A percentile compares a stretch with the other conserved stretches of the same genome.
Evolutionary conservation across 92 coral and sea anemone genomes (phyloP).

Genomic region (Umimayanthus kanabou): DNA sequence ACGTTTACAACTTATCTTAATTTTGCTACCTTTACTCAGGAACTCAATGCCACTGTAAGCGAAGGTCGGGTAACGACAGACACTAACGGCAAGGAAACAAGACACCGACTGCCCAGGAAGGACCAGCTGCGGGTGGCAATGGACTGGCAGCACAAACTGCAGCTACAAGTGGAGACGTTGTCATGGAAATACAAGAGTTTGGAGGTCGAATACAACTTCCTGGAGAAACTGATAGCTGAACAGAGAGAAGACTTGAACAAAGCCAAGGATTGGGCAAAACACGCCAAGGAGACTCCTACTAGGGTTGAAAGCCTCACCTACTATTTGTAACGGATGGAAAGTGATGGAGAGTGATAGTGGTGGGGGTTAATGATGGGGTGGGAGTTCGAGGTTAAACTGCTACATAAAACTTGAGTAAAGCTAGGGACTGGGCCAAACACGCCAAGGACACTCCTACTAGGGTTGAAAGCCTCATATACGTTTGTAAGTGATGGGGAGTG

Average conservation of each 20-base stretch:
- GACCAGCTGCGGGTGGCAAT: slow-evolving; percentile 43
- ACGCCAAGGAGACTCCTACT: background rate
- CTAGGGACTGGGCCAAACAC: slow-evolving; percentile 47
- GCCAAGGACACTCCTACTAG: background rate
- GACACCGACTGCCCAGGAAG: slow-evolving; percentile 21
- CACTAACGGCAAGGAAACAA: background rate
- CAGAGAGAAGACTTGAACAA: slow-evolving; percentile 61
- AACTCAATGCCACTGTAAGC: background rate
- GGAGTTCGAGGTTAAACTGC: slow-evolving; percentile 61
- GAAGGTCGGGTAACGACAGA: background rate
- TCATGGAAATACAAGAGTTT: slow-evolving; percentile 70
- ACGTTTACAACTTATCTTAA: too few relatives aligned
- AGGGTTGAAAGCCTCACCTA: background rate
- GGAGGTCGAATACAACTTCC: slow-evolving; percentile 66
- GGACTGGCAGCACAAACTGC: slow-evolving; percentile 73
- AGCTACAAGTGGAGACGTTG: slow-evolving; percentile 77
- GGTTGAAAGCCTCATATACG: too few relatives aligned
- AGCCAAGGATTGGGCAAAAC: slow-evolving; percentile 51
- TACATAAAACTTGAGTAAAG: slow-evolving; percentile 55
- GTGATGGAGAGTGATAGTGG: background rate
- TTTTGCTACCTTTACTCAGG: background rate
- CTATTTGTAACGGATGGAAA: background rate
- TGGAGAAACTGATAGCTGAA: slow-evolving; percentile 62
- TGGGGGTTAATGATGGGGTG: background rate
- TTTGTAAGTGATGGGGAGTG: too few relatives aligned